Evolutionary conservation across 2,797 vertebrate species (phyloP).

Genomic region (Heliangelus exortis): DNA sequence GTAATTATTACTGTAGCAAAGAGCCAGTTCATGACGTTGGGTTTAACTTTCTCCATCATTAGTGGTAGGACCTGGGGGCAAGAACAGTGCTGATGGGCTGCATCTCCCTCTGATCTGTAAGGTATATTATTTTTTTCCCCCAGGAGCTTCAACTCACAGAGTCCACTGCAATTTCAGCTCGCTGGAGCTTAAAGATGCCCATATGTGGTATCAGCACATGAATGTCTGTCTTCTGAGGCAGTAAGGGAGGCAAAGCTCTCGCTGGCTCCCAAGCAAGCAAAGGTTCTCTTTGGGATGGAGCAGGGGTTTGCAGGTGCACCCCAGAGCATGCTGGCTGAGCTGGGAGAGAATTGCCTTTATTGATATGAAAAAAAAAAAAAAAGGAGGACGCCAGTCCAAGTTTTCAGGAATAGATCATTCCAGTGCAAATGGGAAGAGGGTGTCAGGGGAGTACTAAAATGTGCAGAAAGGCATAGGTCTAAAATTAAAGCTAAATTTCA

Average conservation of each 20-base stretch:
- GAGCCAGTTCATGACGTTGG: background rate
- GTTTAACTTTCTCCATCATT: background rate
- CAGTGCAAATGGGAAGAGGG: background rate
- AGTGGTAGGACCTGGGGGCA: background rate
- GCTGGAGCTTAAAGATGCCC: background rate
- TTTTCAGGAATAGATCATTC: background rate
- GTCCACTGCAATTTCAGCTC: background rate
- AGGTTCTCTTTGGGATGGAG: background rate
- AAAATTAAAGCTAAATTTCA: background rate
- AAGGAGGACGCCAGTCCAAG: background rate
- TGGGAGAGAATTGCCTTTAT: background rate
- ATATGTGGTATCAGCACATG: accelerated
- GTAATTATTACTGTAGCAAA: background rate
- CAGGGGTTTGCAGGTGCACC: background rate
- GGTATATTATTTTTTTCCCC: background rate
- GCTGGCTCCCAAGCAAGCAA: accelerated
- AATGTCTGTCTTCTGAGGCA: accelerated
- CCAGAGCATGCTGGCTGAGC: background rate
- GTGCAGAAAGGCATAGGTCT: background rate
- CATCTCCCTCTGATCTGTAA: background rate
- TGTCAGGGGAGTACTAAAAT: background rate
- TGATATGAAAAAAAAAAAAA: background rate
- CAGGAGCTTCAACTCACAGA: background rate
- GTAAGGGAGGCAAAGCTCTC: background rate
- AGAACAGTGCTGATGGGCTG: accelerated